A percentile compares a stretch with the other conserved stretches of the same genome.
These are phyloP conservation scores for Xenopus borealis DNA, from an alignment of 2,113 vertebrate species.

Conservation along the genomic window DNA sequence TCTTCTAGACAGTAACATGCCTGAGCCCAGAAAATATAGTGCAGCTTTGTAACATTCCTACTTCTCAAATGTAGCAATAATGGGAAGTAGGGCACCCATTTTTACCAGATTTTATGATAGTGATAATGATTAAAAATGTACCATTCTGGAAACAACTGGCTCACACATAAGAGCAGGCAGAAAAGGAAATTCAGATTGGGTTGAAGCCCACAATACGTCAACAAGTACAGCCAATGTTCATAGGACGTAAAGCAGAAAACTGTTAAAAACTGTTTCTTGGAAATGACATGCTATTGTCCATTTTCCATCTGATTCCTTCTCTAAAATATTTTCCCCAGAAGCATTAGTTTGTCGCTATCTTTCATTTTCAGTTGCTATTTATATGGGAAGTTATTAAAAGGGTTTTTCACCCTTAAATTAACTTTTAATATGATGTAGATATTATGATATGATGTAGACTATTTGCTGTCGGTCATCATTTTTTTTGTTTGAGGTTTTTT, in stretches of 20 bases:
- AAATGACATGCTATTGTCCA: too few species aligned
- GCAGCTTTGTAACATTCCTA: conserved; percentile 35
- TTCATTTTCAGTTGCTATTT: too few species aligned
- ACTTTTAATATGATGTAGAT: too few species aligned
- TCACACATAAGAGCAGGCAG: conserved; percentile 15
- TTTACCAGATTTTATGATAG: conserved; percentile 33
- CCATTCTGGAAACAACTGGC: conserved; percentile 35
- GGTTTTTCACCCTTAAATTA: too few species aligned
- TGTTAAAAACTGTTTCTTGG: background rate
- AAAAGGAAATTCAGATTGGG: conserved; percentile 23
- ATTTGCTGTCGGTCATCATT: too few species aligned
- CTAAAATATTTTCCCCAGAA: too few species aligned
- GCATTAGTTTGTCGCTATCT: too few species aligned
- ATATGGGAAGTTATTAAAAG: too few species aligned
- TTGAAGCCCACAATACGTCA: conserved; percentile 4
- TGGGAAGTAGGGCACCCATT: conserved; percentile 21
- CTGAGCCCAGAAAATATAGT: conserved; percentile 24
- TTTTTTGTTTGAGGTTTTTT: too few species aligned
- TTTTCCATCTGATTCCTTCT: too few species aligned
- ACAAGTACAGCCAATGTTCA: conserved; percentile 12
- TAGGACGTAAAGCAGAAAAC: conserved; percentile 4
- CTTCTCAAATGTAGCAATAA: conserved; percentile 20
- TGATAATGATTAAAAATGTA: conserved; percentile 32
- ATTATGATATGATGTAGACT: too few species aligned
- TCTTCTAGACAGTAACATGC: conserved; percentile 39